phyloP scores from a whole-genome alignment of 2,888 invertebrate species.

The Chymomyza fuscimana region DNA sequence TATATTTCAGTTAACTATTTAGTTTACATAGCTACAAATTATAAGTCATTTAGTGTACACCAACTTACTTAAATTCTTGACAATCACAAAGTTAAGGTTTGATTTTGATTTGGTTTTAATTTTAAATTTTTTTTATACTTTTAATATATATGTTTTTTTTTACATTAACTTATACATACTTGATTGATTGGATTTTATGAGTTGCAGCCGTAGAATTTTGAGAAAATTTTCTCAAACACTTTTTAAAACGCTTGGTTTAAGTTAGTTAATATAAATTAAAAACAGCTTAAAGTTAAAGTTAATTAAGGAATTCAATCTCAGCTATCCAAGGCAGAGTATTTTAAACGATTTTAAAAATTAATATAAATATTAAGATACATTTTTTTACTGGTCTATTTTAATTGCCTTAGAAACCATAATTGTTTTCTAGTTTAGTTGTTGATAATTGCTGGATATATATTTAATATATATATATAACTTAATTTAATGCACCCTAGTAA shows the following conservation, averaged over 20 bases:
- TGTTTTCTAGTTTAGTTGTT: background rate
- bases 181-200: conserved; percentile 29
- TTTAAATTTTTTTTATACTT: conserved; percentile 10
- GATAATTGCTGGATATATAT: background rate
- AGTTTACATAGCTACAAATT: conserved; percentile 41
- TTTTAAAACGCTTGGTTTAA: conserved; percentile 30
- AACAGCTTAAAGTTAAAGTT: background rate
- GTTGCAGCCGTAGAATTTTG: conserved; percentile 35
- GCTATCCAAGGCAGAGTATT: background rate
- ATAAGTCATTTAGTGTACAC: conserved; percentile 34
- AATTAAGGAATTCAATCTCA: background rate
- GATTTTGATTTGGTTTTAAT: conserved; percentile 43
- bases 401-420: background rate
- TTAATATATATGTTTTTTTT: background rate
- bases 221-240: conserved; percentile 57
- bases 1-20: conserved; percentile 45
- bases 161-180: conserved; percentile 21
- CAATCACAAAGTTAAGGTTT: conserved; percentile 71
- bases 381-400: background rate
- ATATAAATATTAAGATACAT: background rate
- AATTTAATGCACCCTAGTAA: background rate
- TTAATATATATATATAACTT: background rate
- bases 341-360: background rate
- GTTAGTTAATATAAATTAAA: background rate
- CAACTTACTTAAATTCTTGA: conserved; percentile 66